phyloP scores from a whole-genome alignment of 2,113 vertebrate genomes.

The Osmerus mordax region DNA sequence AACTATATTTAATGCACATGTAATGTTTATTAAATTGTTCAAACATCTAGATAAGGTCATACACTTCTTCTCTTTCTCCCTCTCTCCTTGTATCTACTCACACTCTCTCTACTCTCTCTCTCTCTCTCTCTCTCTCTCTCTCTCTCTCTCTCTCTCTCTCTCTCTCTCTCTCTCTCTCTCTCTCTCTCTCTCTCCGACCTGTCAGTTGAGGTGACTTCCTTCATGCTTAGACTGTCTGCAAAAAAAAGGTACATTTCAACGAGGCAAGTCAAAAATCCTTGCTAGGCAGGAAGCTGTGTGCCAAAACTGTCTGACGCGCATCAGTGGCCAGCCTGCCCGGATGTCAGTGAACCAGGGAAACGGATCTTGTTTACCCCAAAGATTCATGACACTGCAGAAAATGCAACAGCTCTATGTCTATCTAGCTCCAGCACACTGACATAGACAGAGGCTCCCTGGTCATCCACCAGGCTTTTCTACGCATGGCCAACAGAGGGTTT shows the following conservation, averaged over 20 bases:
- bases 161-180: neutral
- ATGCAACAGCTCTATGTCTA: conserved; percentile 7
- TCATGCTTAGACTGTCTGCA: conserved; percentile 13
- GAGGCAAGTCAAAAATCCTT: conserved; percentile 12
- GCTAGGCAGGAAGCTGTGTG: conserved; percentile 51
- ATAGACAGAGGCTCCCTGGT: conserved; percentile 5
- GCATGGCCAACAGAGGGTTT: too few species aligned
- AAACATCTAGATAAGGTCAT: neutral
- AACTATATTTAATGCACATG: too few species aligned
- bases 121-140: neutral
- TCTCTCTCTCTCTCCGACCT: neutral
- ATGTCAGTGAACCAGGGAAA: conserved; percentile 32
- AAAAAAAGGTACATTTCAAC: conserved; percentile 24
- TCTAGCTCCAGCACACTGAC: conserved; percentile 15
- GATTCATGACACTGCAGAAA: conserved; percentile 21
- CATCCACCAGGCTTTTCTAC: neutral
- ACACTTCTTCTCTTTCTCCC: neutral
- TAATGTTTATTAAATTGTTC: too few species aligned
- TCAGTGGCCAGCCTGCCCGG: conserved; percentile 49
- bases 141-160: neutral
- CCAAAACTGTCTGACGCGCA: conserved; percentile 40
- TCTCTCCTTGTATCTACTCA: neutral
- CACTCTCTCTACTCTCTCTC: neutral
- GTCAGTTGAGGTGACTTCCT: neutral
- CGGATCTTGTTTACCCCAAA: conserved; percentile 48